Conservation (phyloP, 2,797 vertebrate genomes). For the Phalloptychus januarius region DNA sequence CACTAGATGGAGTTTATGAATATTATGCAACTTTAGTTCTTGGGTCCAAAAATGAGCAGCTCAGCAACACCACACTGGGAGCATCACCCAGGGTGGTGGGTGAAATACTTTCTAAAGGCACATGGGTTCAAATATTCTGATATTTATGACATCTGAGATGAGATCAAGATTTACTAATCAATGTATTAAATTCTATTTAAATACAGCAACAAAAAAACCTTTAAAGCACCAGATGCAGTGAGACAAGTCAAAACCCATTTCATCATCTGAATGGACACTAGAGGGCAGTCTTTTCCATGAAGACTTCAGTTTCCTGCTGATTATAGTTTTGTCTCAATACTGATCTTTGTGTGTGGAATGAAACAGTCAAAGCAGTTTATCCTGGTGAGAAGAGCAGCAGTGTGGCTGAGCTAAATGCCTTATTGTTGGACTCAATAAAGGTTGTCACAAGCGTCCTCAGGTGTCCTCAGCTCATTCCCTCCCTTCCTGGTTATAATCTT, state of each 20-base stretch:
- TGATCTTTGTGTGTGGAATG: neutral
- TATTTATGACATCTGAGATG: neutral
- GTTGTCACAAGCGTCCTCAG: neutral
- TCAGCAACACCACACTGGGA: neutral
- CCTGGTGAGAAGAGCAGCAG: neutral
- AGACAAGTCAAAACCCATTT: neutral
- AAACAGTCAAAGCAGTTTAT: neutral
- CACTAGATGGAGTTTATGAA: too few species aligned
- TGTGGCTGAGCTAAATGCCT: neutral
- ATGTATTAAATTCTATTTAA: neutral
- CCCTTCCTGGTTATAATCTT: slow-evolving; percentile 45
- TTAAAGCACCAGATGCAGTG: neutral
- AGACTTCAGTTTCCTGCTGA: neutral
- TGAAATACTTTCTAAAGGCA: slow-evolving; percentile 2
- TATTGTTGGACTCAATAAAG: neutral
- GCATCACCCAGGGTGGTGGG: neutral
- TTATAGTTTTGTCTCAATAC: neutral
- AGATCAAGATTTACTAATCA: neutral
- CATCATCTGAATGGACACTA: neutral
- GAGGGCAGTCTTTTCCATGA: neutral
- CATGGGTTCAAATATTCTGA: neutral
- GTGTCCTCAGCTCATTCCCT: slow-evolving; percentile 25
- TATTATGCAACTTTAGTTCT: too few species aligned
- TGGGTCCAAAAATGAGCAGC: neutral
- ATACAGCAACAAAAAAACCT: neutral